Conservation (phyloP, 2,888 invertebrate species). For the Noctua janthe region DNA sequence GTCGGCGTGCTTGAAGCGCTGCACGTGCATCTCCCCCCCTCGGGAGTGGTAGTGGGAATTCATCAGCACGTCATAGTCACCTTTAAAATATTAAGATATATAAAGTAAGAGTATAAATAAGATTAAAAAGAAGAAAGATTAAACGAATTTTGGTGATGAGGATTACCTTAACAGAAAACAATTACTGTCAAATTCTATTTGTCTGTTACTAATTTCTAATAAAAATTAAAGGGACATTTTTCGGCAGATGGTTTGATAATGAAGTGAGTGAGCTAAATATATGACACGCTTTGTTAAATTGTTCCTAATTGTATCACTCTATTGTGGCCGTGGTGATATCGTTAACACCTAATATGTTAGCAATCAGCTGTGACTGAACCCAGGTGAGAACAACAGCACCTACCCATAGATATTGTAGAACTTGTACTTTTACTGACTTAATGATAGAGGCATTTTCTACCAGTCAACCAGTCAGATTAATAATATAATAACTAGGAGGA, state of each 20-base stretch:
- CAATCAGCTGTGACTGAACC: background rate
- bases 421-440: background rate
- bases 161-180: background rate
- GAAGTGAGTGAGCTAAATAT: background rate
- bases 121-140: background rate
- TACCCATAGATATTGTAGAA: background rate
- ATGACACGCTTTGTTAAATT: background rate
- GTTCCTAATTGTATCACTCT: background rate
- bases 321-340: background rate
- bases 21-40: slow-evolving; percentile 86
- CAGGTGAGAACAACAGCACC: background rate
- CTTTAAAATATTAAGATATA: slow-evolving; percentile 71
- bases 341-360: background rate
- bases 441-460: background rate
- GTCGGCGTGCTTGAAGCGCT: slow-evolving; percentile 85
- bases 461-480: background rate
- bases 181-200: background rate
- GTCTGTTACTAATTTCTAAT: background rate
- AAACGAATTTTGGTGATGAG: background rate
- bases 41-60: slow-evolving; percentile 87
- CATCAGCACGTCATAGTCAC: slow-evolving; percentile 87
- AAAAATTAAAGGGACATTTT: background rate
- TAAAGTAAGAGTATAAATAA: background rate
- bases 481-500: background rate
- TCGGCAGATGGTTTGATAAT: background rate